Percentiles rank a stretch among this genome's conserved stretches.
phyloP scores from a whole-genome alignment of 2,888 invertebrate species.

The Mythimna vitellina region DNA sequence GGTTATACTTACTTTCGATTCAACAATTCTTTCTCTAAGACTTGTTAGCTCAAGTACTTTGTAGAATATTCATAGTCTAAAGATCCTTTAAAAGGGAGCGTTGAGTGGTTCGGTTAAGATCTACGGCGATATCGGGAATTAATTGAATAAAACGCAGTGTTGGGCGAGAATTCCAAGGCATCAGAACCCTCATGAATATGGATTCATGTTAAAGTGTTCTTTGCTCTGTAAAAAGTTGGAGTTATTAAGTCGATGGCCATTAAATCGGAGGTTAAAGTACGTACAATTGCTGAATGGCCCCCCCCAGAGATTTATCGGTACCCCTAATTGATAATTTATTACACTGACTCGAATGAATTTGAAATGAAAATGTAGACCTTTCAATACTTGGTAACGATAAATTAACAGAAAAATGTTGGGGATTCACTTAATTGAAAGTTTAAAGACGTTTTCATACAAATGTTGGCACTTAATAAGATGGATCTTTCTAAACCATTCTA shows the following conservation, averaged over 20 bases:
- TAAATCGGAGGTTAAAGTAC: conserved; percentile 71
- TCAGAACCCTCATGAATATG: conserved; percentile 84
- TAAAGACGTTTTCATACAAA: conserved; percentile 46
- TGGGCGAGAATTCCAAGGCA: conserved; percentile 70
- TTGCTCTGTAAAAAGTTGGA: conserved; percentile 79
- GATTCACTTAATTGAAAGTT: conserved; percentile 50
- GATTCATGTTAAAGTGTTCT: conserved; percentile 79
- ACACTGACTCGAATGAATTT: conserved; percentile 61
- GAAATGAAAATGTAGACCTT: conserved; percentile 61
- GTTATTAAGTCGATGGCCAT: conserved; percentile 78
- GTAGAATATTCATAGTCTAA: conserved; percentile 74
- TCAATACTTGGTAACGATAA: conserved; percentile 53
- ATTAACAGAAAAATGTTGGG: conserved; percentile 49
- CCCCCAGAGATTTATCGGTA: conserved; percentile 62
- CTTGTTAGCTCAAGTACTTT: conserved; percentile 70
- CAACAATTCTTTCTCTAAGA: conserved; percentile 52
- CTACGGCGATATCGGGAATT: conserved; percentile 80
- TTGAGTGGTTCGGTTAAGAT: conserved; percentile 70
- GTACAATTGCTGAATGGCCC: conserved; percentile 64
- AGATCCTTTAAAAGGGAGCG: conserved; percentile 68
- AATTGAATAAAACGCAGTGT: conserved; percentile 87
- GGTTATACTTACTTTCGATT: conserved; percentile 55
- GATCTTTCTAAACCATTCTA: not conserved
- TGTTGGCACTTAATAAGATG: conserved; percentile 27
- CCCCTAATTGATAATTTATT: conserved; percentile 69